Conservation (phyloP, 1,140 invertebrate species). For the Elysia chlorotica region DNA sequence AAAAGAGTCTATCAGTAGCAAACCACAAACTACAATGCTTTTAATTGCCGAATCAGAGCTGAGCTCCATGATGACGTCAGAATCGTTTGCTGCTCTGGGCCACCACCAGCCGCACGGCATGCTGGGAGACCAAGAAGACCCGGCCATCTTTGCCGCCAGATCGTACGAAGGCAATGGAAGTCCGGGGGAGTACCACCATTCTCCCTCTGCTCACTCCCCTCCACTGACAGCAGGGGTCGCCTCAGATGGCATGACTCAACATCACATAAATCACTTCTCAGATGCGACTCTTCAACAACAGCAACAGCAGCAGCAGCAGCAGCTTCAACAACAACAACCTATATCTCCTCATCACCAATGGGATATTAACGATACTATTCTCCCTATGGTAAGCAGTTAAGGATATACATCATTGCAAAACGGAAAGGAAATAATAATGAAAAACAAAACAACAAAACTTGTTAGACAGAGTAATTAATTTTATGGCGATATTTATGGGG, state of each 20-base stretch:
- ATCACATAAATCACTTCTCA: too few relatives aligned
- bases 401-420: too few relatives aligned
- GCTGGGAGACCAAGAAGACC: too few relatives aligned
- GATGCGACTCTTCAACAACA: too few relatives aligned
- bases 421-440: too few relatives aligned
- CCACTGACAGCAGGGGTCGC: too few relatives aligned
- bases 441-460: too few relatives aligned
- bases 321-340: not conserved
- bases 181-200: not conserved
- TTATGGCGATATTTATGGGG: too few relatives aligned
- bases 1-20: too few relatives aligned
- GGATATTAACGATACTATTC: constrained; percentile 54
- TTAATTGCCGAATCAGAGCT: constrained; percentile 4
- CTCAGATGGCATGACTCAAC: too few relatives aligned
- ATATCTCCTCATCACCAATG: constrained; percentile 38
- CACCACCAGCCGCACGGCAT: not conserved
- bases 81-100: not conserved
- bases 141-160: too few relatives aligned
- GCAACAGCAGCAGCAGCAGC: constrained; percentile 25
- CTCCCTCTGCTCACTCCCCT: constrained; percentile 8
- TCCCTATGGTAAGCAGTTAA: constrained; percentile 45
- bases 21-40: constrained; percentile 7
- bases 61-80: not conserved
- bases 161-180: constrained; percentile 3
- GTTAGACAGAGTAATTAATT: too few relatives aligned